Evolutionary conservation across 2,888 invertebrate genomes (phyloP).

Genomic region (Protonemura montana): DNA sequence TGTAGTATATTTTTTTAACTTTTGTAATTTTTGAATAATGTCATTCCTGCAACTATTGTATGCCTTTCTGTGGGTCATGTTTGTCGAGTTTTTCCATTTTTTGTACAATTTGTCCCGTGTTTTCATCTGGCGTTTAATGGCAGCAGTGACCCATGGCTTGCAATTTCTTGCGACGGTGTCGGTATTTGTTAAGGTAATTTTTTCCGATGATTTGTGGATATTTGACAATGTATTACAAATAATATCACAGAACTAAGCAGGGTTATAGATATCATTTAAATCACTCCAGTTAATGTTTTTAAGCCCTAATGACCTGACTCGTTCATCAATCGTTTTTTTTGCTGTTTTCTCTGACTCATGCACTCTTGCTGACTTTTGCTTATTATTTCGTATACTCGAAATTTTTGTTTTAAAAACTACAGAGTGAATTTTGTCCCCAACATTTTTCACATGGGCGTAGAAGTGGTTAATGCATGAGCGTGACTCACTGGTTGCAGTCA

Average conservation of each 20-base stretch:
- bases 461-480: not conserved
- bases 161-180: not conserved
- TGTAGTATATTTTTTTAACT: slow-evolving; percentile 26
- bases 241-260: not conserved
- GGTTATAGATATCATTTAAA: not conserved
- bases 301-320: not conserved
- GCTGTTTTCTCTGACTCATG: not conserved
- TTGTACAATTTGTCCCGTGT: slow-evolving; percentile 1
- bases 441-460: not conserved
- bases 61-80: not conserved
- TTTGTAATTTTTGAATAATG: not conserved
- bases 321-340: not conserved
- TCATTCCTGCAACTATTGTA: not conserved
- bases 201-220: not conserved
- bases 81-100: not conserved
- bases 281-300: not conserved
- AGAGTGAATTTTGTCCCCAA: not conserved
- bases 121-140: not conserved
- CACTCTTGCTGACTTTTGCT: not conserved
- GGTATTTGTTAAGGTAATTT: not conserved
- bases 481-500: not conserved
- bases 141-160: not conserved
- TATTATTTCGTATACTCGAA: not conserved
- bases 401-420: not conserved
- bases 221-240: not conserved